Evolutionary conservation across 1,140 invertebrate species (phyloP), one percentile per base, ranked within the genome.

Genomic region (Cydia splendana): DNA sequence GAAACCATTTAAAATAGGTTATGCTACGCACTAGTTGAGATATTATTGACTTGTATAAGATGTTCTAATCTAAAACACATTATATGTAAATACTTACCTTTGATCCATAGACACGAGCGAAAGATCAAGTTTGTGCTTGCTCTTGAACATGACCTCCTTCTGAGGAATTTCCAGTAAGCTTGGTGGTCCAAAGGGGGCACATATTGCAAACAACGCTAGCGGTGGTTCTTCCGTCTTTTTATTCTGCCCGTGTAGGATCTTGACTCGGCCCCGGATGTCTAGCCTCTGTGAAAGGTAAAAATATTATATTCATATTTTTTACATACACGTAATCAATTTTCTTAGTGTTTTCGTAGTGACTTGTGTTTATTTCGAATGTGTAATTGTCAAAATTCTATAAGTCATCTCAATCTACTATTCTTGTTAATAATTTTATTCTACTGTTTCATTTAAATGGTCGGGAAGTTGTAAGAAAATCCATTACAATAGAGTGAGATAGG

Each of bases 141-240:
- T 99, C 94, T 99, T 99, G 94, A 99, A 99, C 96, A 99, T 99
- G 77, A 98, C 97, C 94, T 99, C 98, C 87, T 98, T 98, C 85
- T 98, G 97, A 5, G 97, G 97, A 83, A 97, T 97, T 89, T 98
- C 97, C 24, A 98, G 91, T 13, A 98, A 93, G 65, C 97, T 98
- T 3, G 98, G 97, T 12, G 99, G 99, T 0, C 99, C 99, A 88
- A 99, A 99, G 0, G 99, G 99, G 1, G 98, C 99, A 89, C 99
- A 99, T 67, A 99, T 96, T 38, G 98, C 98, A 89, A 99, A 99
- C 13, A 99, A 93, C 0, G 98, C 99, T 86, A 99, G 87, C 0
- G 98, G 97, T 3, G 98, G 97, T 77, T 98, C 98, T 88, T 99
- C 98, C 12, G 97, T 97, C 87, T 99, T 98, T 77, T 97, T 95